phyloP scores from a whole-genome alignment of 2,888 invertebrate species.

The Hirtodrosophila confusa region DNA sequence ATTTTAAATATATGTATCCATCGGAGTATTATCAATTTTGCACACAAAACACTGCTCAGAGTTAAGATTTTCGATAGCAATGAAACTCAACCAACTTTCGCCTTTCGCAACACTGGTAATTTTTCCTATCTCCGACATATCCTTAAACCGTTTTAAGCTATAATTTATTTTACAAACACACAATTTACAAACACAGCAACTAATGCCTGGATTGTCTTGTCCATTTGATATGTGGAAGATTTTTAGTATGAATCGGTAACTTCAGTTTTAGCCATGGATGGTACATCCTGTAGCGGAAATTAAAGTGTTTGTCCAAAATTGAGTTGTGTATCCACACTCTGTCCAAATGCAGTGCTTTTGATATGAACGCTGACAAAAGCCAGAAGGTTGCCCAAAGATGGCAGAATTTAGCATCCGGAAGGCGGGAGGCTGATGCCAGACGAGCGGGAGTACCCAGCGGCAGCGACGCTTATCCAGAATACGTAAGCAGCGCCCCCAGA shows the following conservation, averaged over 20 bases:
- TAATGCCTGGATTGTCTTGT: no score
- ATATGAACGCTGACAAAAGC: not conserved
- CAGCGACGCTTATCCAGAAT: not conserved
- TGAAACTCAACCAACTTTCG: no score
- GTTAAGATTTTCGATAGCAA: no score
- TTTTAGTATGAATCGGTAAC: not conserved
- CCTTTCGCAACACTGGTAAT: no score
- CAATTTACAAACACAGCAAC: no score
- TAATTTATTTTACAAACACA: no score
- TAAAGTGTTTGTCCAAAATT: not conserved
- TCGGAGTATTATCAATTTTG: no score
- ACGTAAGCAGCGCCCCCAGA: not conserved
- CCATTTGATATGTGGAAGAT: no score
- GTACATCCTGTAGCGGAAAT: not conserved
- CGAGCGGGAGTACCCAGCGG: conserved; percentile 20
- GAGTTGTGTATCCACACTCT: not conserved
- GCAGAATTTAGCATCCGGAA: not conserved
- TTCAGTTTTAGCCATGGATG: not conserved
- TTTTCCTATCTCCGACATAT: no score
- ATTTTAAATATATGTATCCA: no score
- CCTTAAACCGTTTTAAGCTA: no score
- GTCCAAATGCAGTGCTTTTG: not conserved
- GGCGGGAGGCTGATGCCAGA: conserved; percentile 17
- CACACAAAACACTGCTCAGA: no score
- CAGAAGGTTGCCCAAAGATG: conserved; percentile 1